These are phyloP conservation scores for Incurvaria masculella DNA, from an alignment of 2,888 invertebrate species.

Conservation along the genomic window DNA sequence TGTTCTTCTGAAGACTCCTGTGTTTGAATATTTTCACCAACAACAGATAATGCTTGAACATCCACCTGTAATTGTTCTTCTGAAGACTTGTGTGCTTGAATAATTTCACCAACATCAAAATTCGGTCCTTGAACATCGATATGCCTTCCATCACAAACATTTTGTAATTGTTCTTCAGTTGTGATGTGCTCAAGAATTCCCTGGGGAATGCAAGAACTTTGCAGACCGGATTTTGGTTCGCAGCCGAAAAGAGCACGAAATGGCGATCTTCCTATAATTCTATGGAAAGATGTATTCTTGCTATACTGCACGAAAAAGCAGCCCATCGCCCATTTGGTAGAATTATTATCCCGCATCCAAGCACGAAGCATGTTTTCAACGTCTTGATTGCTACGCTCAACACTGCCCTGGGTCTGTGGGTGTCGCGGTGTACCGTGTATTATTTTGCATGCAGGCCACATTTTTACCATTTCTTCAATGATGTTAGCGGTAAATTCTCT, in stretches of 20 bases:
- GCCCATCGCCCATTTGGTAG: conserved; percentile 17
- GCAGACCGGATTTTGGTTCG: conserved; percentile 17
- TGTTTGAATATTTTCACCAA: too few relatives aligned
- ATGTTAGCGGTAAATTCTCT: conserved; percentile 11
- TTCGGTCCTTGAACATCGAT: too few relatives aligned
- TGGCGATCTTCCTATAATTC: conserved; percentile 17
- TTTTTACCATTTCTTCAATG: conserved; percentile 9
- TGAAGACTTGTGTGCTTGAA: too few relatives aligned
- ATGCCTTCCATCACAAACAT: too few relatives aligned
- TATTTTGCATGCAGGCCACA: conserved; percentile 12
- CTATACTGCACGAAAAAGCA: conserved; percentile 18
- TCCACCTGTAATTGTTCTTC: too few relatives aligned
- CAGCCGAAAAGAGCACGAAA: conserved; percentile 20
- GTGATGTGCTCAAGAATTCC: conserved; percentile 6
- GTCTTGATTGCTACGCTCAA: conserved; percentile 8
- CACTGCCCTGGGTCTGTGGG: not conserved
- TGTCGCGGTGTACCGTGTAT: conserved; percentile 4
- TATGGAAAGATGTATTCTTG: conserved; percentile 19
- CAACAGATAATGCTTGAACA: too few relatives aligned
- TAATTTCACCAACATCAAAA: too few relatives aligned
- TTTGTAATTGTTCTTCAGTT: conserved; percentile 8
- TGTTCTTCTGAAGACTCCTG: too few relatives aligned
- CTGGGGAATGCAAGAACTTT: conserved; percentile 6
- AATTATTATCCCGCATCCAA: not conserved
- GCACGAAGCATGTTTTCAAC: conserved; percentile 8